A percentile compares a stretch with the other conserved stretches of the same genome.
These are phyloP conservation scores for Nansenia antarctica DNA, from an alignment of 2,113 vertebrate species.

Conservation along the genomic window DNA sequence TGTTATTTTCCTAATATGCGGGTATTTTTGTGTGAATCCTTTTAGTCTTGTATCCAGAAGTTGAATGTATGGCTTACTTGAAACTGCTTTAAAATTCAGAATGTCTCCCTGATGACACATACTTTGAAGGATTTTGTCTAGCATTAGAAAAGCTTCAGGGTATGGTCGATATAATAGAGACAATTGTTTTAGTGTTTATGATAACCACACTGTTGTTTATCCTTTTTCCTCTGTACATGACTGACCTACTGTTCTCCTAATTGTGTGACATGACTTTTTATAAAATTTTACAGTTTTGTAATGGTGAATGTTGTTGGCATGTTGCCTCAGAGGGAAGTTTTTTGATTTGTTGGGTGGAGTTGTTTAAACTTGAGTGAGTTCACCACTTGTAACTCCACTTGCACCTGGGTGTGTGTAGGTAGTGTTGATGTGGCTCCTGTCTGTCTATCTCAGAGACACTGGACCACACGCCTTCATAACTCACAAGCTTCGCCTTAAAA, in stretches of 20 bases:
- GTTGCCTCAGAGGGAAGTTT: slow-evolving; percentile 35
- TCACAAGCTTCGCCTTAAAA: no score
- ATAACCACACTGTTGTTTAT: slow-evolving; percentile 33
- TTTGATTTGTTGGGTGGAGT: no score
- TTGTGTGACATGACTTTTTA: slow-evolving; percentile 63
- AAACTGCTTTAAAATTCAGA: slow-evolving; percentile 75
- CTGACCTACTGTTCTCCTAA: no score
- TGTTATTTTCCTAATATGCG: slow-evolving; percentile 76
- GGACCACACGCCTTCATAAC: no score
- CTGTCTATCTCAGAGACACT: no score
- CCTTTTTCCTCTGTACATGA: slow-evolving; percentile 44
- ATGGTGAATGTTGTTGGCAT: slow-evolving; percentile 40
- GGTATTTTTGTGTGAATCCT: slow-evolving; percentile 81
- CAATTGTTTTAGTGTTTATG: slow-evolving; percentile 35
- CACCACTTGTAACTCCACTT: no score
- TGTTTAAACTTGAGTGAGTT: no score
- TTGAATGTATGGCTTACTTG: slow-evolving; percentile 86
- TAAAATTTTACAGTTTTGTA: slow-evolving; percentile 51
- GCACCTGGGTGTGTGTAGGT: no score
- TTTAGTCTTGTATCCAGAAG: slow-evolving; percentile 65
- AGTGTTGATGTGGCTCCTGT: no score
- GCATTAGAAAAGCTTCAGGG: slow-evolving; percentile 49
- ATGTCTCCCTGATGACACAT: slow-evolving; percentile 41
- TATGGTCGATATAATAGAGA: slow-evolving; percentile 32
- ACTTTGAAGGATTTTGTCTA: slow-evolving; percentile 63